A percentile compares a stretch with the other conserved stretches of the same genome.
phyloP scores from a whole-genome alignment of 1,140 invertebrate species.

The Caligus rogercresseyi region DNA sequence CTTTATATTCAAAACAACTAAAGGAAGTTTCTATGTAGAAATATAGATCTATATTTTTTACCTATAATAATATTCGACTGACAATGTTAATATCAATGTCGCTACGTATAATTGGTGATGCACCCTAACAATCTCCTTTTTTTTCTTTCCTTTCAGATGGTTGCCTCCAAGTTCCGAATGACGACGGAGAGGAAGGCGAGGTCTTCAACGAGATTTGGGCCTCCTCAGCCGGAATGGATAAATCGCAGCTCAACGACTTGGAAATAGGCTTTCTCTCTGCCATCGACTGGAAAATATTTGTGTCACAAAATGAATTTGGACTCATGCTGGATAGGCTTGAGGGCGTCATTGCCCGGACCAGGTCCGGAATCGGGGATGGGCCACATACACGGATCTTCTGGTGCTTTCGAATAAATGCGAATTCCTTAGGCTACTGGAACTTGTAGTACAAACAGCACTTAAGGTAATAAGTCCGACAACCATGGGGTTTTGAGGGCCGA shows the following conservation, averaged over 20 bases:
- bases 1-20: too few relatives aligned
- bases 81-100: too few relatives aligned
- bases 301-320: conserved; percentile 49
- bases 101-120: too few relatives aligned
- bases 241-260: conserved; percentile 54
- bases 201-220: conserved; percentile 79
- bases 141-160: conserved; percentile 47
- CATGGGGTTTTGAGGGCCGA: too few relatives aligned
- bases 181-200: conserved; percentile 72
- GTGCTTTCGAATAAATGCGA: conserved; percentile 30
- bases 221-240: conserved; percentile 48
- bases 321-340: conserved; percentile 46
- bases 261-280: conserved; percentile 73
- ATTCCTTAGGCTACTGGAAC: neutral
- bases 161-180: conserved; percentile 82
- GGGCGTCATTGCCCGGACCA: conserved; percentile 48
- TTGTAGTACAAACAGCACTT: neutral
- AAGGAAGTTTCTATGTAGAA: too few relatives aligned
- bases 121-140: too few relatives aligned
- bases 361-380: conserved; percentile 53
- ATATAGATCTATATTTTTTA: too few relatives aligned
- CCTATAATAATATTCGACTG: too few relatives aligned
- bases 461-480: too few relatives aligned
- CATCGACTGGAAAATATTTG: conserved; percentile 71
- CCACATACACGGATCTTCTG: conserved; percentile 61